phyloP scores from a whole-genome alignment of 2,797 vertebrate genomes.

The Arvicola amphibius region DNA sequence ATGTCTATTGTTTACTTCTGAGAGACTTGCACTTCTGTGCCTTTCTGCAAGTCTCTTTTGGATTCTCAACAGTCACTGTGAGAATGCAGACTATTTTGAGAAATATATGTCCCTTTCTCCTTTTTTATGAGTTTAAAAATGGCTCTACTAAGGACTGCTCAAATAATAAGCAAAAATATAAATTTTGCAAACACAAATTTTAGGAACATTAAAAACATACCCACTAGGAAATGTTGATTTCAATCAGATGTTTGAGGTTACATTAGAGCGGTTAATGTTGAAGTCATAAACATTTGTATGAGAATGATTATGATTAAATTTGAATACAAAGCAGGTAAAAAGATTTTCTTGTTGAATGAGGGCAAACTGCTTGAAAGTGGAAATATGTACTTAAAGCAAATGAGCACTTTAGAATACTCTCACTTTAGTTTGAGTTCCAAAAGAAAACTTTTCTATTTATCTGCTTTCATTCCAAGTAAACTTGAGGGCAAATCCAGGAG shows the following conservation, averaged over 20 bases:
- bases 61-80: slow-evolving; percentile 8
- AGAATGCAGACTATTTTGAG: background rate
- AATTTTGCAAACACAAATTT: slow-evolving; percentile 27
- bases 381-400: slow-evolving; percentile 26
- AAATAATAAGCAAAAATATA: slow-evolving; percentile 55
- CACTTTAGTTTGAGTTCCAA: slow-evolving; percentile 26
- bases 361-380: slow-evolving; percentile 45
- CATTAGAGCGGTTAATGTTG: background rate
- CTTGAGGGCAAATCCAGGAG: slow-evolving; percentile 52
- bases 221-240: background rate
- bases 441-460: slow-evolving; percentile 15
- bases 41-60: slow-evolving; percentile 41
- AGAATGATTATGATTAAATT: slow-evolving; percentile 39
- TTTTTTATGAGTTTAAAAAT: slow-evolving; percentile 58
- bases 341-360: slow-evolving; percentile 37
- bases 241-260: slow-evolving; percentile 11
- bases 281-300: slow-evolving; percentile 40
- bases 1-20: slow-evolving; percentile 8
- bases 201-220: slow-evolving; percentile 36
- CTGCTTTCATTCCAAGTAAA: slow-evolving; percentile 18
- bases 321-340: slow-evolving; percentile 44
- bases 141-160: background rate
- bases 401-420: slow-evolving; percentile 26
- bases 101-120: slow-evolving; percentile 31
- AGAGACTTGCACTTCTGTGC: slow-evolving; percentile 4